Evolutionary conservation across 2,888 invertebrate species (phyloP), one percentile per base, ranked within the genome.

Genomic region (Chorisops tibialis): DNA sequence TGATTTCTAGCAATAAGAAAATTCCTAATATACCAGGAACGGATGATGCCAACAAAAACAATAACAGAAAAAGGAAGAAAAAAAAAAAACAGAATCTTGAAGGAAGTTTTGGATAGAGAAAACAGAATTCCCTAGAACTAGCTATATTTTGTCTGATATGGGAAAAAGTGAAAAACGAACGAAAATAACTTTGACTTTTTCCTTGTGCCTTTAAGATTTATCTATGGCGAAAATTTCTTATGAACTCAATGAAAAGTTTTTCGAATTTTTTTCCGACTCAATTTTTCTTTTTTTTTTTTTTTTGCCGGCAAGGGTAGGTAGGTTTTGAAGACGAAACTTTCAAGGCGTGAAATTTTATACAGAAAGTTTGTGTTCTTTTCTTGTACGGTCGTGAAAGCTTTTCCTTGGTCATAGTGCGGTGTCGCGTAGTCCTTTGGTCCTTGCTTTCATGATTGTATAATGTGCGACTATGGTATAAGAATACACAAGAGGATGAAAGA

Each of bases 261-360:
- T 48, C 37, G 37, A 50, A 39, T 30, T 30, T 30, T 30, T 30
- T 30, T 30, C 30, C 30, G 30, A 9, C 1, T 30, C 30, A 30
- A 7, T 30, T 30, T 30, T 30, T 30, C 30, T 7, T 24, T 24
- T 9, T 5, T n/a, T 30, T 30, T 30, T 30, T 30, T 9, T 7
- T 24, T 24, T 9, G 30, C n/a, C n/a, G 30, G 30, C 7, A 30
- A 30, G 30, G 7, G 30, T n/a, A n/a, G 30, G 30, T 30, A 9
- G 30, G 9, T 30, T 30, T 16, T 21, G 19, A 22, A 30, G 22
- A 41, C 35, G 60, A 60, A 60, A 60, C 60, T 60, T 60, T 50
- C 22, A 60, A 60, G 60, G 60, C 60, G 60, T 60, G 60, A 60
- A 60, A 60, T 60, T 60, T 60, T 60, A 60, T 60, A 60, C 60